A percentile compares a stretch with the other conserved stretches of the same genome.
Evolutionary conservation across 2,888 invertebrate genomes (phyloP).

Genomic region (Trachelus iudaicus): DNA sequence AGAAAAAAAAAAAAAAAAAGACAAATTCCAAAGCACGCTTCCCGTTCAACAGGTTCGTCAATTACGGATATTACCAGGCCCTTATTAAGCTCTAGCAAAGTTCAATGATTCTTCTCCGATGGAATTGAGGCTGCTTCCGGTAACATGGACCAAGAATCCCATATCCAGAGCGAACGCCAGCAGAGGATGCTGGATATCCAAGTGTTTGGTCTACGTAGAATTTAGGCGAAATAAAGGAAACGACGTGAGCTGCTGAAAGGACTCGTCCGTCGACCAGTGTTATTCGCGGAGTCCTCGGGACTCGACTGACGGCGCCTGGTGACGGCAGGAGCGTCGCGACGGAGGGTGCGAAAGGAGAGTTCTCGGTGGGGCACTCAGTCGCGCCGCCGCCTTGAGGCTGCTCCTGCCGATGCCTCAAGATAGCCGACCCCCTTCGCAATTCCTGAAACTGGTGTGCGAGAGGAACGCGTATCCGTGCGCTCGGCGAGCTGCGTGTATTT

Average conservation of each 20-base stretch:
- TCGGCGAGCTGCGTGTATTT: too few species aligned
- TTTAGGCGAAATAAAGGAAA: background rate
- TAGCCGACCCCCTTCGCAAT: conserved; percentile 19
- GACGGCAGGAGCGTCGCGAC: conserved; percentile 30
- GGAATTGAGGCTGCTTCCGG: background rate
- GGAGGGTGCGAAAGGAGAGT: conserved; percentile 37
- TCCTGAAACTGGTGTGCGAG: conserved; percentile 20
- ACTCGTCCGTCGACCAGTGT: conserved; percentile 28
- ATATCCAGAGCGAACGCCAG: background rate
- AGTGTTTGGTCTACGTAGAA: background rate
- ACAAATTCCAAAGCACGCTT: too few species aligned
- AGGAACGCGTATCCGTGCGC: too few species aligned
- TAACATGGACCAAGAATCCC: background rate
- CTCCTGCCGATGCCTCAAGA: conserved; percentile 31
- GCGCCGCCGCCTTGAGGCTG: conserved; percentile 49
- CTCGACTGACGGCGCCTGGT: conserved; percentile 41
- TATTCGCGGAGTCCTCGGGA: conserved; percentile 51
- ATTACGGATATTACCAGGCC: background rate
- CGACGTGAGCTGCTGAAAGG: background rate
- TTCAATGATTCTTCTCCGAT: background rate
- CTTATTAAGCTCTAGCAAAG: background rate
- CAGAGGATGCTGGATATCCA: background rate
- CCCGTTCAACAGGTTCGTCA: background rate
- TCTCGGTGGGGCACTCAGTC: conserved; percentile 30
- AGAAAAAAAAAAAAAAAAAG: too few species aligned